Base-by-base conservation (phyloP, 2,888 invertebrate species). In the Eilema depressum region DNA sequence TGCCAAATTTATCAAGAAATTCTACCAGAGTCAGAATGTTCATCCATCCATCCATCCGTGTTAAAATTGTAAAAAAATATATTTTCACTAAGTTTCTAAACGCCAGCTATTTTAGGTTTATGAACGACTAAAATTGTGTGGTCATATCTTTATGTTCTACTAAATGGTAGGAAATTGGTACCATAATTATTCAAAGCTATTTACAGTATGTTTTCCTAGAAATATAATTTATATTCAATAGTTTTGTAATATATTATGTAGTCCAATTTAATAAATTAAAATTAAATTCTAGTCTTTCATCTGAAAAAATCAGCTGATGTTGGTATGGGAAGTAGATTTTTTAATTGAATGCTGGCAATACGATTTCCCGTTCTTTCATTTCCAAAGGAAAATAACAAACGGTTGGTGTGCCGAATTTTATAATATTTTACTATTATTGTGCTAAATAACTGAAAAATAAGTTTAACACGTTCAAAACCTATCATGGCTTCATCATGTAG, bases 351-450 rank as follows among this genome's bases (percentile, higher is more conserved):
- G 5, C 47, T 89, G 88, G 93, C 91, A 94, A 91, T 89, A 88
- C 85, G 77, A 56, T 28, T 0, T 63, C 77, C 79, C 82, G 84
- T 91, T 93, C 92, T 91, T 93, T 93, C 91, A 91, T 89, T 93
- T 93, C 88, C 85, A 78, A 83, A 87, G 86, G 84, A 86, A 89
- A 91, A 88, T 87, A 91, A 84, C 83, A 88, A 91, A 85, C 90
- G 95, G 95, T 95, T 92, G 89, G 95, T 95, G 87, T 85, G 81
- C 63, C 66, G 74, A 75, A 82, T 77, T 88, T 85, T 84, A 78
- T 73, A 76, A 70, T 79, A 85, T 83, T 84, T 79, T 78, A 79
- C 71, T 62, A 61, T 69, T 77, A 77, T 74, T 74, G 68, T 71
- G 75, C 71, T 60, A n/a, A 65, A 70, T 76, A 62, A 37, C 23